A percentile compares a stretch with the other conserved stretches of the same genome.
phyloP scores from a whole-genome alignment of 2,888 invertebrate species.

The Iselma pallidipennis region DNA sequence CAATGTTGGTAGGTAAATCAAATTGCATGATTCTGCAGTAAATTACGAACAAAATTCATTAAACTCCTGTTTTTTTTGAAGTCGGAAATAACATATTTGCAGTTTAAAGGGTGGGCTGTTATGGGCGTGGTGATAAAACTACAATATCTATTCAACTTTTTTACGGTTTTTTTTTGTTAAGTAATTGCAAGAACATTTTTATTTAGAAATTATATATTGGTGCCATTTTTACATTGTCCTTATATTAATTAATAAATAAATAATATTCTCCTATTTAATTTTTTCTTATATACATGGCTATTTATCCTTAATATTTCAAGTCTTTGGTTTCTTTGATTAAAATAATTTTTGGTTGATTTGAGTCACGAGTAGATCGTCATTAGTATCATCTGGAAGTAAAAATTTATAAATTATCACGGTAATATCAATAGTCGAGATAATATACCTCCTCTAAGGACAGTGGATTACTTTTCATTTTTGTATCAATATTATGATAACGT shows the following conservation, averaged over 20 bases:
- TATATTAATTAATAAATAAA: slow-evolving; percentile 23
- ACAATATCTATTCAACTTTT: background rate
- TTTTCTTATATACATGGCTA: slow-evolving; percentile 22
- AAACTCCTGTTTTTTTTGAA: too few relatives aligned
- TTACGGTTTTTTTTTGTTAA: slow-evolving; percentile 5
- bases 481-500: slow-evolving; percentile 69
- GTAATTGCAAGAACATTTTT: background rate
- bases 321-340: background rate
- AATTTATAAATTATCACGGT: slow-evolving; percentile 13
- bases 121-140: too few relatives aligned
- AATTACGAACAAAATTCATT: too few relatives aligned
- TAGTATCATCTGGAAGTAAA: slow-evolving; percentile 60
- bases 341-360: background rate
- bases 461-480: slow-evolving; percentile 73
- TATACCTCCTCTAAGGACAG: slow-evolving; percentile 72
- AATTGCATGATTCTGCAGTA: too few relatives aligned
- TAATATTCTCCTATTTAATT: slow-evolving; percentile 2
- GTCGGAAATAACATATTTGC: too few relatives aligned
- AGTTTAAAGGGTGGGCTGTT: too few relatives aligned
- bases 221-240: slow-evolving; percentile 6
- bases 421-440: too few relatives aligned
- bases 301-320: slow-evolving; percentile 9
- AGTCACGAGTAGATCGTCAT: slow-evolving; percentile 65
- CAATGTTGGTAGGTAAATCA: too few relatives aligned
- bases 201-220: background rate